Percentiles rank a stretch among this genome's conserved stretches.
phyloP scores from a whole-genome alignment of 2,797 vertebrate genomes.

The Hydrocynus forskahlii region DNA sequence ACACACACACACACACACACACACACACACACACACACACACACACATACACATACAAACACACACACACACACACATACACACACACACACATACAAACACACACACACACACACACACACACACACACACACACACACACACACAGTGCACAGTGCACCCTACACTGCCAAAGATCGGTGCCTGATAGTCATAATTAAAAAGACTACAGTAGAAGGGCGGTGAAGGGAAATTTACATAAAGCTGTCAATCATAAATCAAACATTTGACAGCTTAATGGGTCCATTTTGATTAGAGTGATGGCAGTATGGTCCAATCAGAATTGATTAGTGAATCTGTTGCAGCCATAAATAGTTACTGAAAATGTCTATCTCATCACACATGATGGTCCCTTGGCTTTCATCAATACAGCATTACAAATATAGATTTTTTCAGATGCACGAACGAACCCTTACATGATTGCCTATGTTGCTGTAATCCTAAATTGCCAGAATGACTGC shows the following conservation, averaged over 20 bases:
- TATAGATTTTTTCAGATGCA: background rate
- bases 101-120: background rate
- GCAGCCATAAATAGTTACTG: background rate
- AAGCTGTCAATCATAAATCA: slow-evolving; percentile 38
- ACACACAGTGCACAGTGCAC: background rate
- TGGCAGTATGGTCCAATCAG: slow-evolving; percentile 20
- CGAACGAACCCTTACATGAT: no score
- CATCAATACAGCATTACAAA: slow-evolving; percentile 15
- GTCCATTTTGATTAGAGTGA: slow-evolving; percentile 24
- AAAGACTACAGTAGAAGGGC: background rate
- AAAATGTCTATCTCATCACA: background rate
- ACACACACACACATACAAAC: no score
- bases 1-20: no score
- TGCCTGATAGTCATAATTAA: slow-evolving; percentile 3
- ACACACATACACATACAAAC: background rate
- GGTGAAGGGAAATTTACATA: slow-evolving; percentile 3
- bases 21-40: no score
- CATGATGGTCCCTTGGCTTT: background rate
- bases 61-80: no score
- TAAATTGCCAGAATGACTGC: background rate
- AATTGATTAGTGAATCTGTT: slow-evolving; percentile 36
- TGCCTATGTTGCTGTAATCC: background rate
- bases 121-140: background rate
- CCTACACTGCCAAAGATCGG: background rate
- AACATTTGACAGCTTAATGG: slow-evolving; percentile 32